Conservation (phyloP, 1,140 invertebrate species). For the Sycobia sp. region DNA sequence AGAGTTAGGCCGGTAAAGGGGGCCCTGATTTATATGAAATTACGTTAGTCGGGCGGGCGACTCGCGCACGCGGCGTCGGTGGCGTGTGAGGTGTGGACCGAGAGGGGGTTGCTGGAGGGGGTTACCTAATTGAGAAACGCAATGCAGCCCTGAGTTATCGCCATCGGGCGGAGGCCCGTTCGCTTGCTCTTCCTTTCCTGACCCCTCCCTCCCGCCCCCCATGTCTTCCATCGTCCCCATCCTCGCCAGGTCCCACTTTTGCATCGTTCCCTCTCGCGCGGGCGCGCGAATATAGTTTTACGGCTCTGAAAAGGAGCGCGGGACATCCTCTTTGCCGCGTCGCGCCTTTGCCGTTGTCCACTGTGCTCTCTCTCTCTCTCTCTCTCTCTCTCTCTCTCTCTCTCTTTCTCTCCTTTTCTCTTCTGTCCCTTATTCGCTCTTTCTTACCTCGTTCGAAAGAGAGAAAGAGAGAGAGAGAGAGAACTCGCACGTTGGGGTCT, state of each 20-base stretch:
- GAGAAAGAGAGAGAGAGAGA: too few species aligned
- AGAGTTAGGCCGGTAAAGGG: constrained; percentile 36
- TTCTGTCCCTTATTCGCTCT: too few species aligned
- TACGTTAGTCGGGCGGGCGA: constrained; percentile 43
- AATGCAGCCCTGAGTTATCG: constrained; percentile 57
- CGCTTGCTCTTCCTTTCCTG: constrained; percentile 1
- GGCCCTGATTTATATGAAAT: constrained; percentile 58
- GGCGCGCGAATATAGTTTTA: constrained; percentile 52
- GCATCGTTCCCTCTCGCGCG: constrained; percentile 15
- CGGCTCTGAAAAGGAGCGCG: constrained; percentile 29
- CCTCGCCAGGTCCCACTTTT: constrained; percentile 10
- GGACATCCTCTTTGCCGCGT: constrained; percentile 33
- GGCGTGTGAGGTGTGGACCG: too few species aligned
- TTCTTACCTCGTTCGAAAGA: too few species aligned
- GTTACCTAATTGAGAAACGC: constrained; percentile 58
- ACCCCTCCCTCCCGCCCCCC: too few species aligned
- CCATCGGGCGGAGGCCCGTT: constrained; percentile 36
- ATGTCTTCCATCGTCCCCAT: too few species aligned
- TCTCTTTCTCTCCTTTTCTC: constrained; percentile 29
- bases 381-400: constrained; percentile 10
- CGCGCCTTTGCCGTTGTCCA: constrained; percentile 7
- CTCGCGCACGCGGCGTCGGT: constrained; percentile 31
- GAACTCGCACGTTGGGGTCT: too few species aligned
- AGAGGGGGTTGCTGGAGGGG: not conserved
- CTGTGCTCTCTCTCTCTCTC: too few species aligned